Evolutionary conservation across 2,113 vertebrate species (phyloP).

Genomic region (Mionectes macconnelli): DNA sequence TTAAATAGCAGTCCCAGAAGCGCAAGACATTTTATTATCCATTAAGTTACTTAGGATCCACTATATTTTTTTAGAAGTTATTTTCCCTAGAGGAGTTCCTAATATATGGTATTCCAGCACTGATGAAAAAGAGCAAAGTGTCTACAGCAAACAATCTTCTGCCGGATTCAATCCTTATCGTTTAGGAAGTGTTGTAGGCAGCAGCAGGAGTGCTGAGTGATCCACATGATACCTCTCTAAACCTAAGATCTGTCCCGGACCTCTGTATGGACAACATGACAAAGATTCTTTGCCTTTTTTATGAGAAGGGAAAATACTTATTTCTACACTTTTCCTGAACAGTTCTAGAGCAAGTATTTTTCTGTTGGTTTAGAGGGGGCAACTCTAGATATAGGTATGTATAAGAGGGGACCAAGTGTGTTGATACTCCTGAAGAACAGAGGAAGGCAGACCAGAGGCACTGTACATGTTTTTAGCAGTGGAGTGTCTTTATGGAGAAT

Average conservation of each 20-base stretch:
- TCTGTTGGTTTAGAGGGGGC: background rate
- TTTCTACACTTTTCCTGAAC: background rate
- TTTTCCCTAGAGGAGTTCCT: conserved; percentile 68
- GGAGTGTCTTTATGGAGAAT: background rate
- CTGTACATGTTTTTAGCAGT: background rate
- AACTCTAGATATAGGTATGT: background rate
- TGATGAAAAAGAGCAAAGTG: conserved; percentile 34
- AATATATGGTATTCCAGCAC: conserved; percentile 54
- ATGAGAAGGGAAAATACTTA: background rate
- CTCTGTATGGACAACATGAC: background rate
- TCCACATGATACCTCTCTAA: background rate
- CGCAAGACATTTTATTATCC: conserved; percentile 73
- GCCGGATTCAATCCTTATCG: background rate
- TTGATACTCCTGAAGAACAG: background rate
- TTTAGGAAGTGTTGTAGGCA: background rate
- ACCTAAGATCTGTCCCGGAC: background rate
- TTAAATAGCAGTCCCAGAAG: conserved; percentile 76
- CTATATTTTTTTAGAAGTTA: conserved; percentile 57
- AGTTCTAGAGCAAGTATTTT: background rate
- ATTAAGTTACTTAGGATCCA: conserved; percentile 75
- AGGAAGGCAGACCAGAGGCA: background rate
- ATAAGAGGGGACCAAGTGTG: background rate
- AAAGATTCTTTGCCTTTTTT: background rate
- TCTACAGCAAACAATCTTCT: conserved; percentile 29
- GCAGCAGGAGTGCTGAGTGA: background rate